Percentiles rank a stretch among this genome's conserved stretches.
Conservation (phyloP, 2,888 invertebrate species). For the Anagyrus pseudococci region DNA sequence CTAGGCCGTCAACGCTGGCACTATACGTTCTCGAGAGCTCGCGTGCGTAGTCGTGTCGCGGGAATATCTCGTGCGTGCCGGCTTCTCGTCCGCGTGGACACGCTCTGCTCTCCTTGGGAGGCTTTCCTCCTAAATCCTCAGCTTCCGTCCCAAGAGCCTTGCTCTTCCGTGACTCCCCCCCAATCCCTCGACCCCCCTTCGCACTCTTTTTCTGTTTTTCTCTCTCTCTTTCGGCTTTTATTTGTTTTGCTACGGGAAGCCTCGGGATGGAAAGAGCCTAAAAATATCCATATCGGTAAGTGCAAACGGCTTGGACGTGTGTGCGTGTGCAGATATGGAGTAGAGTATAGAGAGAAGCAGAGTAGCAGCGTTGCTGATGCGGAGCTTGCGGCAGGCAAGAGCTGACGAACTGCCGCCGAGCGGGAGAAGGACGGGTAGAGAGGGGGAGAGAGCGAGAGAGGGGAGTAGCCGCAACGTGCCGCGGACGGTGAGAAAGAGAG, state of each 20-base stretch:
- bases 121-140: too few relatives aligned
- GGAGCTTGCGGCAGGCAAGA: too few relatives aligned
- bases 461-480: constrained; percentile 10
- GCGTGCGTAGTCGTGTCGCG: not conserved
- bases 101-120: too few relatives aligned
- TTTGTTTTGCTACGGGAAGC: not conserved
- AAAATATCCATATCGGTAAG: constrained; percentile 44
- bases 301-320: constrained; percentile 37
- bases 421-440: not conserved
- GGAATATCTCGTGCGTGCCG: constrained; percentile 15
- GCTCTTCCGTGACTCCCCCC: not conserved
- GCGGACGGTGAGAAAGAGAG: constrained; percentile 13
- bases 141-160: too few relatives aligned
- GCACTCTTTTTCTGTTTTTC: constrained; percentile 3
- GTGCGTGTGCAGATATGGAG: constrained; percentile 13
- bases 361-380: too few relatives aligned
- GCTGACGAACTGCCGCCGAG: constrained; percentile 8
- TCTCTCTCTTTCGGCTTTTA: constrained; percentile 3
- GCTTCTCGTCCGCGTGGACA: constrained; percentile 1
- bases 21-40: not conserved
- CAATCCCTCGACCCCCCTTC: too few relatives aligned
- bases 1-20: not conserved
- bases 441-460: constrained; percentile 12
- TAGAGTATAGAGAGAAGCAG: too few relatives aligned
- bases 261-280: constrained; percentile 30